Percentiles rank a stretch among this genome's conserved stretches.
These are phyloP conservation scores for Acanthisitta chloris DNA, from an alignment of 2,113 vertebrate species.

Conservation along the genomic window DNA sequence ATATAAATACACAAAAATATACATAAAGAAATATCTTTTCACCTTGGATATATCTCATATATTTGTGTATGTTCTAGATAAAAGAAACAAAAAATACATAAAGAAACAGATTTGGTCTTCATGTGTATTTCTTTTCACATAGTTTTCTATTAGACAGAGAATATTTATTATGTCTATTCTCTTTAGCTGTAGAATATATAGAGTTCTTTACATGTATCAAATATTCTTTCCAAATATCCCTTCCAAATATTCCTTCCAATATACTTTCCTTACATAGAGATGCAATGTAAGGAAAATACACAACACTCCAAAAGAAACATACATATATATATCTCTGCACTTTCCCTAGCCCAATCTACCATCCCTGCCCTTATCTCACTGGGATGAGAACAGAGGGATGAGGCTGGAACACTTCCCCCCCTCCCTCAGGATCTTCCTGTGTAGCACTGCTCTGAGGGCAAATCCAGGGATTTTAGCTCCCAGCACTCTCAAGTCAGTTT, in stretches of 20 bases:
- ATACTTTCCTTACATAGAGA: not conserved
- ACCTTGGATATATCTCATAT: not conserved
- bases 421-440: not conserved
- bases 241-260: not conserved
- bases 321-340: not conserved
- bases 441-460: not conserved
- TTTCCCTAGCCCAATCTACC: fast-evolving
- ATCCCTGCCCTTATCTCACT: fast-evolving
- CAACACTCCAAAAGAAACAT: not conserved
- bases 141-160: not conserved
- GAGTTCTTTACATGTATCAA: not conserved
- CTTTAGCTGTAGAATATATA: not conserved
- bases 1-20: not conserved
- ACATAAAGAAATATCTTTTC: not conserved
- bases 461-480: not conserved
- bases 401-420: not conserved
- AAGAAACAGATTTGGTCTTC: not conserved
- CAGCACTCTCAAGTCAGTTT: not conserved
- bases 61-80: not conserved
- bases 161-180: not conserved
- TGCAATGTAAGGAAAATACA: not conserved
- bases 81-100: not conserved
- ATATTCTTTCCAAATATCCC: not conserved
- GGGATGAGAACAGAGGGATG: not conserved
- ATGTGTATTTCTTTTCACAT: not conserved